Evolutionary conservation across 2,113 vertebrate species (phyloP), one percentile per base, ranked within the genome.

Genomic region (Columbina picui): DNA sequence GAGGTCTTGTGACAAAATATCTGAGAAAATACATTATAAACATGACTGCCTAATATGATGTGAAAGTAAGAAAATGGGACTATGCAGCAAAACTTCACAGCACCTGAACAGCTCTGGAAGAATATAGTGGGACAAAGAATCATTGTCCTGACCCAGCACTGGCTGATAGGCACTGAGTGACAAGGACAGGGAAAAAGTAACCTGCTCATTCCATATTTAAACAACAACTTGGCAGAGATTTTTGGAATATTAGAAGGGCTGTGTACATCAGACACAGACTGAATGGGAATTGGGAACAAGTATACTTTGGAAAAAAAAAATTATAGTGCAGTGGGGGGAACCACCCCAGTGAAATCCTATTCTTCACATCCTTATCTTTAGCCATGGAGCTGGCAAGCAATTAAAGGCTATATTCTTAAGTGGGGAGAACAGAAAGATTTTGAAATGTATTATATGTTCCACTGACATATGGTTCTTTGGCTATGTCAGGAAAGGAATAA

Each of bases 71-170:
- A 50, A 89, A 89, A 77, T 8, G 9, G 7, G 1, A 6, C 17
- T 60, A n/a, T 69, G 14, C 12, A 43, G 21, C 15, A 73, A 93
- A 71, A 29, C 12, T 27, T 76, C 18, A 22, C 2, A 21, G 22
- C 10, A 34, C 13, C 45, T 30, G 12, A 73, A 50, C 0, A 60
- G 29, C 5, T 59, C 7, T 8, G 61, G 32, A 38, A 55, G 10
- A 64, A 86, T 63, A 69, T 56, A 14, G 2, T 4, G 7, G 5
- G 59, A n/a, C 4, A n/a, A 29, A 67, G 64, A 22, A 81, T 2
- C 3, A 4, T 22, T 73, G 11, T 0, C 0, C 7, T 32, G 10
- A 11, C 14, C 21, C 39, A 49, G 3, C 32, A 36, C 6, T 49
- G 59, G 9, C 18, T 87, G 59, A 70, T 80, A 74, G 9, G 7